Conservation (phyloP, 2,888 invertebrate species). For the Gibbula magus region DNA sequence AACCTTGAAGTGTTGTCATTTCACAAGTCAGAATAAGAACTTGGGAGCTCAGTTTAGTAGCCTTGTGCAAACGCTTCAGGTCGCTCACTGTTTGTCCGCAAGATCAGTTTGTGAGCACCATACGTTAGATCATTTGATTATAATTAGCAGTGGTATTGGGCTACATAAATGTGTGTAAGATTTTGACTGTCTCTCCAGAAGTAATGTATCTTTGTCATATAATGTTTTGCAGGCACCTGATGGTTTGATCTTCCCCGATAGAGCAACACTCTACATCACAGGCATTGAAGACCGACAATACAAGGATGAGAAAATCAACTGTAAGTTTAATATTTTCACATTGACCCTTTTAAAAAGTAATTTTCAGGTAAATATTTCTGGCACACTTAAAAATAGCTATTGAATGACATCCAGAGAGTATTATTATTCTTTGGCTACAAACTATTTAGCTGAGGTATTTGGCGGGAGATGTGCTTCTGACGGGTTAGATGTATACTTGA, state of each 20-base stretch:
- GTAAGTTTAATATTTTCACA: conserved; percentile 75
- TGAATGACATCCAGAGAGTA: no score
- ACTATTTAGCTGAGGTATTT: no score
- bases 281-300: conserved; percentile 93
- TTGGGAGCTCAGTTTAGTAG: no score
- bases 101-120: background rate
- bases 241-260: conserved; percentile 93
- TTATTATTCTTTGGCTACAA: no score
- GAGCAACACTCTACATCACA: conserved; percentile 95
- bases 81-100: background rate
- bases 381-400: no score
- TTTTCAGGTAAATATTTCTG: no score
- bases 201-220: background rate
- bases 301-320: conserved; percentile 99
- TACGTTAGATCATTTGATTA: background rate
- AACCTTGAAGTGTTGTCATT: no score
- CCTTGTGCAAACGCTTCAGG: background rate
- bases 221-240: conserved; percentile 79
- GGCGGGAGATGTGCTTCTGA: no score
- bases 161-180: background rate
- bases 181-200: background rate
- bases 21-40: no score
- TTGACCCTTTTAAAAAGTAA: no score
- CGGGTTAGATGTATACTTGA: no score
- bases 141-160: background rate